Percentiles rank a stretch among this genome's conserved stretches.
Conservation (phyloP, 2,888 invertebrate species). For the Diloba caeruleocephala region DNA sequence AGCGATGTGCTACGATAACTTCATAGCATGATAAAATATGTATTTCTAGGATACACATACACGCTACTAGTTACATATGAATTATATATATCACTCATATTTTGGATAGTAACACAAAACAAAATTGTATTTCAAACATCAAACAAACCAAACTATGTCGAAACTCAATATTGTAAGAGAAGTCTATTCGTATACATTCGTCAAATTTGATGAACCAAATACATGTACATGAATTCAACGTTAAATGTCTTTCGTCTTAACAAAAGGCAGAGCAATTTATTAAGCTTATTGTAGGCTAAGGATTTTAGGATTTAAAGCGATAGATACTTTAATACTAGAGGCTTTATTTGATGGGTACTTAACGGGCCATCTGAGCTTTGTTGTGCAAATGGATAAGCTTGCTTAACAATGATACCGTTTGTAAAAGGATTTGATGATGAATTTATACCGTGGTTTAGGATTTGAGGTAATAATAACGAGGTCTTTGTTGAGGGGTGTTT, state of each 20-base stretch:
- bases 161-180: no score
- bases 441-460: conserved; percentile 29
- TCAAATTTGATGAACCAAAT: background rate
- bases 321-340: conserved; percentile 49
- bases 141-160: no score
- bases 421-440: conserved; percentile 47
- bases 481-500: background rate
- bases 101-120: no score
- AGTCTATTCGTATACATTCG: no score
- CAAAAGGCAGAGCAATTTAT: conserved; percentile 46
- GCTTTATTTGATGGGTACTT: conserved; percentile 51
- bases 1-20: no score
- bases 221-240: conserved; percentile 4
- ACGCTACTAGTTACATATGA: no score
- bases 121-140: no score
- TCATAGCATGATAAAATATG: no score
- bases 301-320: conserved; percentile 43
- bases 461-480: conserved; percentile 4
- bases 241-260: conserved; percentile 27
- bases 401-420: conserved; percentile 47
- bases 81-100: no score
- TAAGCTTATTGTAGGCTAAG: conserved; percentile 45
- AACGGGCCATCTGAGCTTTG: conserved; percentile 50
- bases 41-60: no score
- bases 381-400: conserved; percentile 45